Evolutionary conservation across 2,888 invertebrate species (phyloP), one percentile per base, ranked within the genome.

Genomic region (Drosophila quasianomalipes): DNA sequence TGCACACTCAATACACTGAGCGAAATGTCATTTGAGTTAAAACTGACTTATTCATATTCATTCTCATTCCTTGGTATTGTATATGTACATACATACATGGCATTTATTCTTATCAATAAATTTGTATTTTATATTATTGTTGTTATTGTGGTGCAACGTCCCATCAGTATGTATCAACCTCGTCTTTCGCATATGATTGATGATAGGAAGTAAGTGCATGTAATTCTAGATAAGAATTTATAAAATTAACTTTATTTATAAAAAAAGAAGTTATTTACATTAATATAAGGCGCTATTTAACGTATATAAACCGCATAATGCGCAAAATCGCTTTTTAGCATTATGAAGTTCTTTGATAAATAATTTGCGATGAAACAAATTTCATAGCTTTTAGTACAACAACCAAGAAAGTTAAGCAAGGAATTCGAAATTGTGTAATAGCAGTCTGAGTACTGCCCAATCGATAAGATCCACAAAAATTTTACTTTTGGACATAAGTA

Each of bases 341-440:
- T 35, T 3, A 16, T 16, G 5, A 33, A 22, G 3, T n/a, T 54
- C 3, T 12, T n/a, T 54, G 2, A 9, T 47, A 47, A 26, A 47
- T 47, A 47, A 2, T 33, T 33, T 33, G 7, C 5, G 5, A 33
- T 22, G 5, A 47, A 47, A 47, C 26, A 16, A 28, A 28, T 26
- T 54, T 22, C 10, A 33, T 28, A 16, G 6, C 37, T 3, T 54
- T 54, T 26, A 33, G n/a, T 33, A 22, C 16, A 19, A 37, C 53
- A 54, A 55, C 53, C 52, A 78, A 53, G 66, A 64, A 74, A 74
- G 72, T 77, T 68, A 82, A 82, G 74, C 85, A 79, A 74, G 63
- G 70, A 76, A 64, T 72, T 65, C 31, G 39, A 74, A 77, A 83
- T 85, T 85, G 81, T 89, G 78, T 83, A 85, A 88, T 66, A 80